Base-by-base conservation (phyloP, 1,140 invertebrate species). In the Argopecten irradians region DNA sequence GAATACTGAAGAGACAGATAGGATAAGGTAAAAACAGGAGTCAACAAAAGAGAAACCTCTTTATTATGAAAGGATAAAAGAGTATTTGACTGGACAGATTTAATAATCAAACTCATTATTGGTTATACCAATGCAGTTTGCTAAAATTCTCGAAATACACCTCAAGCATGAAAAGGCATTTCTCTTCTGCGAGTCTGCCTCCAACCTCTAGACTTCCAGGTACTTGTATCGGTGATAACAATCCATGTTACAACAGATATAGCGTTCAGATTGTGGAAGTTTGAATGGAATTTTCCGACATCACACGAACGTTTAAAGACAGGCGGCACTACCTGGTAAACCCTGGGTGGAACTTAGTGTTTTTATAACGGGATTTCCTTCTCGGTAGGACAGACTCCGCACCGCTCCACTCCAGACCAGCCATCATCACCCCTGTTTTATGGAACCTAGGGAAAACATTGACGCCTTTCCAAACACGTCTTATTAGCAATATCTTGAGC, bases 401-500 rank as follows among this genome's bases (percentile, higher is more conserved):
- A 71, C 55, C 55, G 55, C n/a, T 71, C 55, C 55, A 71, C 55
- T 71, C 22, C 22, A 71, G 55, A 22, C 22, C 55, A 28, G 55
- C 55, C n/a, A 71, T 11, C 55, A n/a, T 11, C n/a, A 28, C 55
- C n/a, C n/a, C 55, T 71, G 22, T 71, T 71, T 71, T 71, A 71
- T 71, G n/a, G 55, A 71, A 71, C 55, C 55, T 28, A 11, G 22
- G 55, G 55, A n/a, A 71, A 71, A 28, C 55, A 71, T 16, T 71
- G 55, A 71, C 55, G 55, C 55, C 55, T 71, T 71, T n/a, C 22
- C 55, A n/a, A 71, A 28, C 55, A 71, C 16, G 55, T 71, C 55
- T 71, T 71, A 71, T 71, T 71, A 71, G 55, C 55, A 71, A 71
- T 71, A 71, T 71, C 55, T 71, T 71, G 55, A 71, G 55, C 55